A percentile compares a stretch with the other conserved stretches of the same genome.
These are phyloP conservation scores for Ciconia boyciana DNA, from an alignment of 2,113 vertebrate genomes.

Conservation along the genomic window DNA sequence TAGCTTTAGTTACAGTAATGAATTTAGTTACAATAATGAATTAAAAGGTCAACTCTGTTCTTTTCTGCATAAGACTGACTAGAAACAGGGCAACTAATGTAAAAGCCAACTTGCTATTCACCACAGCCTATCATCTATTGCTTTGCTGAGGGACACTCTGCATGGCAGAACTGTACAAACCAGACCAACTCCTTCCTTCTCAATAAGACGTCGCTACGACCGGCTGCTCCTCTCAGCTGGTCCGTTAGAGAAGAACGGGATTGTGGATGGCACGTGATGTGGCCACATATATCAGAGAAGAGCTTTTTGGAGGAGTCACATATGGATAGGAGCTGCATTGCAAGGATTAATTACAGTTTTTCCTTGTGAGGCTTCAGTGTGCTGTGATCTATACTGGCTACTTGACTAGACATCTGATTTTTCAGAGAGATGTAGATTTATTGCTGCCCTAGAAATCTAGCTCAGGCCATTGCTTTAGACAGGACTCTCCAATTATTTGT, in stretches of 20 bases:
- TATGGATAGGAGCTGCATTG: background rate
- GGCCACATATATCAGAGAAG: background rate
- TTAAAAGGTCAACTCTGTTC: background rate
- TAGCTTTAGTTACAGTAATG: background rate
- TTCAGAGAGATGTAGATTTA: background rate
- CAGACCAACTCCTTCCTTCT: constrained; percentile 20
- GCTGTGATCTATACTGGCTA: background rate
- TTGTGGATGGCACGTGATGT: background rate
- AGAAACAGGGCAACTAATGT: background rate
- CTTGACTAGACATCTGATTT: background rate
- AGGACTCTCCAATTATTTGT: background rate
- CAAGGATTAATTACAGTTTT: constrained; percentile 2
- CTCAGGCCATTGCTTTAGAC: background rate
- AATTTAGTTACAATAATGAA: background rate
- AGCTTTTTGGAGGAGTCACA: background rate
- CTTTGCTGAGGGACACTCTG: constrained; percentile 21
- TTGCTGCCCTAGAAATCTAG: background rate
- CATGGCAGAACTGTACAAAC: background rate
- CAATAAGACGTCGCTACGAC: background rate
- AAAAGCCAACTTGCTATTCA: constrained; percentile 55
- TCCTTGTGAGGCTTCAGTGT: background rate
- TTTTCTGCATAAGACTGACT: background rate
- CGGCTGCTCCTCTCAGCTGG: background rate
- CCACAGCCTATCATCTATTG: constrained; percentile 33
- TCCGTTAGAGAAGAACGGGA: background rate